phyloP scores from a whole-genome alignment of 2,888 invertebrate genomes.

The Phaedon cochleariae region DNA sequence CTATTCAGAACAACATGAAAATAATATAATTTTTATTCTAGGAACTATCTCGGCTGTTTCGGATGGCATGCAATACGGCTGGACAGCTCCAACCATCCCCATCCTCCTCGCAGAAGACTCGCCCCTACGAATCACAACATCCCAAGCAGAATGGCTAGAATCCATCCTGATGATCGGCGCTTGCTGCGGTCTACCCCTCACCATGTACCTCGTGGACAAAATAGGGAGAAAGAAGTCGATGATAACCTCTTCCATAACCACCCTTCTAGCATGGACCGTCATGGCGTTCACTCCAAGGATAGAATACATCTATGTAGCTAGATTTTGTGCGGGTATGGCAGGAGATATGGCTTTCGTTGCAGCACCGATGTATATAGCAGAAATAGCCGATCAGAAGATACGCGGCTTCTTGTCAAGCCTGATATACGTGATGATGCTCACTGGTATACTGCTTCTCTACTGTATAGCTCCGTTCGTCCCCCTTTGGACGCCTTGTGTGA shows the following conservation, averaged over 20 bases:
- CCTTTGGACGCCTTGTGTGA: slow-evolving; percentile 49
- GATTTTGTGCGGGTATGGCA: slow-evolving; percentile 58
- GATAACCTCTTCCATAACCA: slow-evolving; percentile 53
- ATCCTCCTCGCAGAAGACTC: slow-evolving; percentile 49
- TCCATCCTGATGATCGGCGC: slow-evolving; percentile 51
- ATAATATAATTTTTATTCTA: slow-evolving; percentile 41
- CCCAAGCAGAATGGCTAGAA: slow-evolving; percentile 52
- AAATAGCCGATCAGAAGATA: slow-evolving; percentile 60
- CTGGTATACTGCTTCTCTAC: slow-evolving; percentile 58
- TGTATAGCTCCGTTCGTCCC: slow-evolving; percentile 55
- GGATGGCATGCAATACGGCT: slow-evolving; percentile 62
- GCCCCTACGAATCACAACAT: slow-evolving; percentile 51
- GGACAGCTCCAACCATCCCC: slow-evolving; percentile 60
- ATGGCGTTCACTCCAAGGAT: slow-evolving; percentile 54
- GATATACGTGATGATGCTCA: slow-evolving; percentile 59
- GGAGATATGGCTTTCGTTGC: slow-evolving; percentile 60
- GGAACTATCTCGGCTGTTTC: slow-evolving; percentile 59
- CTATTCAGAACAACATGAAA: too few species aligned
- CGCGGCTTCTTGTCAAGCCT: slow-evolving; percentile 59
- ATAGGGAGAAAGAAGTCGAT: slow-evolving; percentile 57
- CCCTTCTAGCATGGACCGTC: slow-evolving; percentile 56
- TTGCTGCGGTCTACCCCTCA: slow-evolving; percentile 54
- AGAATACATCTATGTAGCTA: slow-evolving; percentile 54
- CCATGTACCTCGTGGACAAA: slow-evolving; percentile 55
- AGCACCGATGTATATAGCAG: slow-evolving; percentile 60